A percentile compares a stretch with the other conserved stretches of the same genome.
Conservation (phyloP, 2,113 vertebrate genomes). For the Vidua macroura region DNA sequence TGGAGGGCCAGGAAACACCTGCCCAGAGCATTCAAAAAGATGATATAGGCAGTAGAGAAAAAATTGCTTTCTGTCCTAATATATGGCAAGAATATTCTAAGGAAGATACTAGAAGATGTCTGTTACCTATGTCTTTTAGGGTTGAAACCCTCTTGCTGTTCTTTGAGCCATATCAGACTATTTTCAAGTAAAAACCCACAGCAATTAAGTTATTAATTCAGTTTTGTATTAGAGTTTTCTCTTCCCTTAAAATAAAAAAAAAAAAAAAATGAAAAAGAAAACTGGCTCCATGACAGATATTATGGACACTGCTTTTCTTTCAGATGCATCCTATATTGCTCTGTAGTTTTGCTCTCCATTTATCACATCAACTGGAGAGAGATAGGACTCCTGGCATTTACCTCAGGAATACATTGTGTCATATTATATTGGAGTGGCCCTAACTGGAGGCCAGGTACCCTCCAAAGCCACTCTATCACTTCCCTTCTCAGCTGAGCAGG, state of each 20-base stretch:
- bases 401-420: neutral
- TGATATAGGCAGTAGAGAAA: neutral
- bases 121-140: neutral
- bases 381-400: neutral
- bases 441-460: neutral
- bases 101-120: neutral
- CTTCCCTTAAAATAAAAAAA: neutral
- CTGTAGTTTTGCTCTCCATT: neutral
- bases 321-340: neutral
- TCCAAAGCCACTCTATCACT: neutral
- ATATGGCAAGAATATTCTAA: neutral
- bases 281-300: neutral
- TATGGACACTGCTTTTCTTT: neutral
- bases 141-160: neutral
- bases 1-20: neutral
- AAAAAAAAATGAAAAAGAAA: neutral
- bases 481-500: neutral
- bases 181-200: neutral
- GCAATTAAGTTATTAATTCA: neutral
- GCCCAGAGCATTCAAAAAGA: neutral
- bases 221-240: neutral
- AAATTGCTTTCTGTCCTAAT: neutral
- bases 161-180: neutral
- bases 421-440: neutral
- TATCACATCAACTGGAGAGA: neutral